Base-by-base conservation (phyloP, 2,113 vertebrate genomes). In the Semicossyphus pulcher region DNA sequence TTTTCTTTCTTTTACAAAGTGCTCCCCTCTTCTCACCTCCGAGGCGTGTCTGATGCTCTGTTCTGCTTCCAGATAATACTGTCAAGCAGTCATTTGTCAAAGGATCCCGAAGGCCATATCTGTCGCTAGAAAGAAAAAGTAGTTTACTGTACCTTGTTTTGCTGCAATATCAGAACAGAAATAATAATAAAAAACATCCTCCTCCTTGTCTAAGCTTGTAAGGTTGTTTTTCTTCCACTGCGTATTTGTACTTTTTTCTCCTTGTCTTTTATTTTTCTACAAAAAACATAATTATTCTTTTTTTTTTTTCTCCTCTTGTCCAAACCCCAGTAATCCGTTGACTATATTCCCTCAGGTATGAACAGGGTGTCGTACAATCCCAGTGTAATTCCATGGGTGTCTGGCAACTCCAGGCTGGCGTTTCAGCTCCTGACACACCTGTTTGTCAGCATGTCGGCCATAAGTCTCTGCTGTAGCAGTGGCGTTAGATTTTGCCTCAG, bases 1-100 rank as follows among this genome's bases (percentile, higher is more conserved):
- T 90, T 93, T 89, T 69, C 89, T 83, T 85, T 90, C 76, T 84
- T 88, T 92, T 86, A 89, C 86, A 88, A 87, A 92, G 82, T 72
- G 60, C 86, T 89, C 78, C 87, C 69, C 72, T 83, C 72, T 81
- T 85, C 83, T 87, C 80, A 71, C 59, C 87, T 88, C 74, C 56
- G 48, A 86, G 86, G 71, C 49, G 62, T 83, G 54, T 85, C 76
- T 86, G 78, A 82, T 83, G 81, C 88, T 79, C 68, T 44, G 59
- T 65, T 85, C 86, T 84, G 80, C 75, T 88, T 81, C 84, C 76
- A 84, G 68, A 88, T 83, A 85, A 92, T 80, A 83, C 61, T 79
- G 79, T 88, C 84, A 87, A 89, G 86, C 71, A 83, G 79, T 87
- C 80, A 72, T 89, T 89, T 88, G 84, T 91, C 85, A 86, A 84